Conservation (phyloP, 37 sponge, comb jelly and placozoan genomes). For the Chondrosia reniformis region DNA sequence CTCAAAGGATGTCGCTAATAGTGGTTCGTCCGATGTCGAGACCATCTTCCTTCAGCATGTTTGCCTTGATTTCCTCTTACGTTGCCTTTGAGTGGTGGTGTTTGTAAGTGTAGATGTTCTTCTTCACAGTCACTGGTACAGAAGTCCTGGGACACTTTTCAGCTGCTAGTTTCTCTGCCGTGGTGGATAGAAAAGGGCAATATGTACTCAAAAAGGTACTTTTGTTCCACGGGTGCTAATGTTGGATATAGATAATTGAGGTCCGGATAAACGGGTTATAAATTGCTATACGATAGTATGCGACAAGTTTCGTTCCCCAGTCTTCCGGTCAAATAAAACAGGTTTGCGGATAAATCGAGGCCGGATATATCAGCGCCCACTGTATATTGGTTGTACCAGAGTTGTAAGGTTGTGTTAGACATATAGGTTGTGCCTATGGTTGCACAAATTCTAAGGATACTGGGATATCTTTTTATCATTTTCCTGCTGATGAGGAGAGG, state of each 20-base stretch:
- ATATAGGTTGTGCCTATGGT: conserved; percentile 16
- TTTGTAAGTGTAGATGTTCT: background rate
- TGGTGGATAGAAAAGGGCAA: background rate
- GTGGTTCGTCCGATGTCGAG: background rate
- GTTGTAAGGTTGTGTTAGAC: too few relatives aligned
- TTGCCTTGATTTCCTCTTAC: background rate
- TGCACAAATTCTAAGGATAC: background rate
- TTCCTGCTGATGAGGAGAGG: conserved; percentile 9
- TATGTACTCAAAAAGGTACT: background rate
- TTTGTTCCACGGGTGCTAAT: background rate
- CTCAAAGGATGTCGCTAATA: conserved; percentile 7
- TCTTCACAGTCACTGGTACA: conserved; percentile 8
- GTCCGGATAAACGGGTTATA: background rate
- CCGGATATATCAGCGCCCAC: background rate
- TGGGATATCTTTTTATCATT: background rate
- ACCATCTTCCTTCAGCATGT: background rate
- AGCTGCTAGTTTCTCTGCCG: background rate
- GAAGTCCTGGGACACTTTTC: background rate
- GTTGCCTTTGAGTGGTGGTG: background rate
- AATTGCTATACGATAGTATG: background rate
- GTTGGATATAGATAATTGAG: background rate
- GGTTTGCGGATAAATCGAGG: conserved; percentile 3
- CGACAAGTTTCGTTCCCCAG: background rate
- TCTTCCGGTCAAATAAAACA: background rate
- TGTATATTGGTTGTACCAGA: too few relatives aligned